Evolutionary conservation across 2,797 vertebrate species (phyloP), one percentile per base, ranked within the genome.

Genomic region (Characodon lateralis): DNA sequence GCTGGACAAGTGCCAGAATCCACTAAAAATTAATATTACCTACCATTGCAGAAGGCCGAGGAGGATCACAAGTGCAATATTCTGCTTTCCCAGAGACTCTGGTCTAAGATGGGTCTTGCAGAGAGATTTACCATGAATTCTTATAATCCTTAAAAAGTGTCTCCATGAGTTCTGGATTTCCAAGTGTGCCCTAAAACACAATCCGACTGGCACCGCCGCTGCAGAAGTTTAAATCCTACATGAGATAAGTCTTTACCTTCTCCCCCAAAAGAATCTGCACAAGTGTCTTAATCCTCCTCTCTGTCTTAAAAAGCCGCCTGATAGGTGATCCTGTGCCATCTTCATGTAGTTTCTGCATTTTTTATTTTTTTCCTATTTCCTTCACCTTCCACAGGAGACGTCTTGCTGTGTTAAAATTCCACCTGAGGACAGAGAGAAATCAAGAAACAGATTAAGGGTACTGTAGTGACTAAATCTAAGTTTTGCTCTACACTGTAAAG

Each of bases 91-190:
- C 61, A 28, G 70, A 55, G 84, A 83, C 70, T 89, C 71, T 80
- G 82, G 77, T 61, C 76, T 63, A 73, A 79, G 76, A 84, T 4
- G 16, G 26, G 79, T 85, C 87, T 89, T 56, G 80, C 63, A 75
- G 68, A 83, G 68, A 88, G 83, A 78, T 83, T 80, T 22, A 72
- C 77, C 72, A 89, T 78, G 79, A 46, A 70, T 87, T 79, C 86
- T 88, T 88, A 85, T 93, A 94, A 93, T 93, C 92, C 93, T 84
- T 83, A 88, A 72, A 35, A 91, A 91, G 79, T 90, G 84, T 84
- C 84, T 92, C 85, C 87, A 76, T 72, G 86, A 89, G 83, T 85
- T 91, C 85, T 72, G 82, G 73, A 83, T 89, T 91, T 91, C 89
- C 90, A 89, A 87, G 85, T 82, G 85, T 87, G 89, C 84, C 77